These are phyloP conservation scores for Apoda limacodes DNA, from an alignment of 2,888 invertebrate species.

Conservation along the genomic window DNA sequence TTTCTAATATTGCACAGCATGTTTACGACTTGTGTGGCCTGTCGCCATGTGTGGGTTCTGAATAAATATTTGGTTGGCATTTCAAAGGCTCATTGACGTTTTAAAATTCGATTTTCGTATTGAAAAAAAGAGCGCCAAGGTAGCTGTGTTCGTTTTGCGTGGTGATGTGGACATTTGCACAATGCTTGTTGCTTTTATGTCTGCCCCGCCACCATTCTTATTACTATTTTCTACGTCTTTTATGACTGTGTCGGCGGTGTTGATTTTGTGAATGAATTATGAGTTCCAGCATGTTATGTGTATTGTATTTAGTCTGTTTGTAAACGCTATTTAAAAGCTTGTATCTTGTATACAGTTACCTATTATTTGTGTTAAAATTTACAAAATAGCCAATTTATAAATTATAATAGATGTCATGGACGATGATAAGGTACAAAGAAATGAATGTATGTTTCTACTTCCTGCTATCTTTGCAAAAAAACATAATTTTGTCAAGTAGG, in stretches of 20 bases:
- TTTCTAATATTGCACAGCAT: conserved; percentile 49
- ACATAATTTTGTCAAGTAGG: no score
- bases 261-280: conserved; percentile 55
- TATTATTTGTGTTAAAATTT: no score
- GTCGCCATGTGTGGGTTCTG: conserved; percentile 46
- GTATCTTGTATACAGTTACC: no score
- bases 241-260: conserved; percentile 42
- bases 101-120: conserved; percentile 39
- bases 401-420: no score
- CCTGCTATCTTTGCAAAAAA: no score
- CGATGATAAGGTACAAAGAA: no score
- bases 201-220: conserved; percentile 35
- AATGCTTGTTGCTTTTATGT: conserved; percentile 36
- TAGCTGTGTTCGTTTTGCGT: conserved; percentile 23
- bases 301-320: conserved; percentile 42
- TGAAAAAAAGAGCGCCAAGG: conserved; percentile 48
- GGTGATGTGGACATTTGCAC: conserved; percentile 28
- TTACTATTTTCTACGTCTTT: conserved; percentile 41
- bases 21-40: conserved; percentile 56
- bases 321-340: conserved; percentile 31
- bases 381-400: no score
- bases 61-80: conserved; percentile 57
- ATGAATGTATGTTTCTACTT: no score
- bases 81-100: conserved; percentile 58
- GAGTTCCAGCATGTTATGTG: conserved; percentile 35